Base-by-base conservation (phyloP, 2,797 vertebrate species). In the Choloepus didactylus region DNA sequence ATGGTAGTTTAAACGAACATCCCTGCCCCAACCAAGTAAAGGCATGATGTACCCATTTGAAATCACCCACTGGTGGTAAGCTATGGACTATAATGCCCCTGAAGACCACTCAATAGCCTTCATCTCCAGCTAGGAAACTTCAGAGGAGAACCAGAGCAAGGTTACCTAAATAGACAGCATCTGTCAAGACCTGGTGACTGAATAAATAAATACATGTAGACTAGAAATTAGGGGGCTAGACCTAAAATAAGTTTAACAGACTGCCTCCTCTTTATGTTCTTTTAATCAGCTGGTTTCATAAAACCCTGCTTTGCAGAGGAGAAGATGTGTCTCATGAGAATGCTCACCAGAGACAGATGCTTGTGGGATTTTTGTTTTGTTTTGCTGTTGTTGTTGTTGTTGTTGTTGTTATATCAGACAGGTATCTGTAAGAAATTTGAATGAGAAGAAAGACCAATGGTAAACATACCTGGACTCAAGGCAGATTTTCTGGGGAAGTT, bases 271-370 rank as follows among this genome's bases (percentile, higher is more conserved):
- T 93, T 88, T 84, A 16, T 73, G 73, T 73, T 91, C 35, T 93
- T 14, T 79, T 97, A 81, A 89, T 96, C 93, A 89, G 85, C 93
- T 89, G 75, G 75, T 87, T 94, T 96, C 92, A 60, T 27, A 87
- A 92, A 92, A 83, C 79, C 94, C 89, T 56, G 72, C 84, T 94
- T 94, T 91, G 89, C 93, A 93, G 76, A 95, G 64, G 77, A 92
- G 87, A 86, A 92, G 87, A 86, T 49, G 59, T 95, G 96, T 96
- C 70, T 97, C 94, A 90, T 41, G 59, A 84, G 83, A 38, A 62
- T 19, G 23, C 67, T 92, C 93, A 85, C 96, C 94, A 95, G 93
- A 96, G 92, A 97, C 95, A 96, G 96, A 97, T 97, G 96, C 95
- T 93, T 87, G 92, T 87, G 81, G 91, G 80, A 6, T 90, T 89